Evolutionary conservation across 2,113 vertebrate genomes (phyloP), one percentile per base, ranked within the genome.

Genomic region (Eidolon helvum): DNA sequence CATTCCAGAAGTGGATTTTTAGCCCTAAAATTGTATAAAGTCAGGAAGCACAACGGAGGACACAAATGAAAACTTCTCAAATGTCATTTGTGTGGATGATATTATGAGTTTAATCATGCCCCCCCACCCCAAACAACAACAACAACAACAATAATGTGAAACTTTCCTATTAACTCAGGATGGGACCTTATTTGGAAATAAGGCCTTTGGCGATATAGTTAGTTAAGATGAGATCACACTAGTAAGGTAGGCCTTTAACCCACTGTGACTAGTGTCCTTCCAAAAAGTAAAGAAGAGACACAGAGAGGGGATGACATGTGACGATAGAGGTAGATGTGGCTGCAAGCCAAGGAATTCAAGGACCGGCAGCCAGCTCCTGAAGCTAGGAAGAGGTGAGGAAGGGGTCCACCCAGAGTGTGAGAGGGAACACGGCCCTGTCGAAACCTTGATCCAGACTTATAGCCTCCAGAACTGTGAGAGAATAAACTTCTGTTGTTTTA

Each of bases 1-100:
- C n/a, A 95, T 85, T 85, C 50, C 92, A 95, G 1, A 69, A 93
- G n/a, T 19, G 59, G 22, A 38, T 55, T 79, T 88, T 88, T 92
- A 91, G 66, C 19, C 59, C 21, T 74, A 59, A 40, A 65, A 45
- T 38, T 43, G 1, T 65, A 2, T 93, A 40, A 91, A 63, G 35
- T 43, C 14, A 68, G 43, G 28, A 87, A 19, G 19, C 28, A n/a
- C 35, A 65, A 26, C 43, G 33, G 26, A n/a, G 24, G 33, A 71
- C 1, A 5, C 40, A 75, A 80, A 66, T 33, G 53, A 92, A 89
- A 90, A 77, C 21, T 57, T 80, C 48, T 71, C 28, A 71, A 53
- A n/a, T 57, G 48, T n/a, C 33, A 43, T 84, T 90, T 77, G 10
- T 92, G 69, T 90, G 48, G 48, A 50, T 82, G 50, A 33, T n/a